phyloP scores from a whole-genome alignment of 2,888 invertebrate genomes.

The Himalopsyche tibetana region DNA sequence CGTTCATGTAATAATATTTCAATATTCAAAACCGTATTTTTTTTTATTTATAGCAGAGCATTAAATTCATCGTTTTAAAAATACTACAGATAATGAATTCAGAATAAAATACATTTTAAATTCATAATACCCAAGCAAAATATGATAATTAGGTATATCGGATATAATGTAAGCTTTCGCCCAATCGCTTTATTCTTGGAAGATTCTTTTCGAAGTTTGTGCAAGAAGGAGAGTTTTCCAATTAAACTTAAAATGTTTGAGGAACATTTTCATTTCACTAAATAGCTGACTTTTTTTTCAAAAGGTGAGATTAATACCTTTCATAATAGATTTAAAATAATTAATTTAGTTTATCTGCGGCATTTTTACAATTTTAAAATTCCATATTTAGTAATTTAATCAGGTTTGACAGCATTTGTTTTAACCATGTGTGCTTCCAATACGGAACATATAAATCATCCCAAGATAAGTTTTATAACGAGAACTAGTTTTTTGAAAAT shows the following conservation, averaged over 20 bases:
- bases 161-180: background rate
- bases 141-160: conserved; percentile 17
- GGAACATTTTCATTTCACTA: background rate
- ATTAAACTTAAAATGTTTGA: conserved; percentile 14
- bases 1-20: background rate
- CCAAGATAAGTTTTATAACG: no score
- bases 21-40: background rate
- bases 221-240: background rate
- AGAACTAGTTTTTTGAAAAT: no score
- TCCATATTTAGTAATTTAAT: no score
- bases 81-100: background rate
- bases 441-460: no score
- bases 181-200: background rate
- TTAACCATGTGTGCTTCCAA: no score
- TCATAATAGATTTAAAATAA: no score
- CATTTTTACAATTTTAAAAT: no score
- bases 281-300: background rate
- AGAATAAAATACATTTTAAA: background rate
- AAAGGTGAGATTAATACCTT: background rate
- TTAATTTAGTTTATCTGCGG: no score
- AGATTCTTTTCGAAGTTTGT: background rate
- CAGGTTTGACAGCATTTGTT: no score
- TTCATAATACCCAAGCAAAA: background rate
- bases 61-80: background rate
- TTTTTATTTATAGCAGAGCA: background rate